Percentiles rank a stretch among this genome's conserved stretches.
Conservation (phyloP, 2,113 vertebrate species). For the Osmerus eperlanus region DNA sequence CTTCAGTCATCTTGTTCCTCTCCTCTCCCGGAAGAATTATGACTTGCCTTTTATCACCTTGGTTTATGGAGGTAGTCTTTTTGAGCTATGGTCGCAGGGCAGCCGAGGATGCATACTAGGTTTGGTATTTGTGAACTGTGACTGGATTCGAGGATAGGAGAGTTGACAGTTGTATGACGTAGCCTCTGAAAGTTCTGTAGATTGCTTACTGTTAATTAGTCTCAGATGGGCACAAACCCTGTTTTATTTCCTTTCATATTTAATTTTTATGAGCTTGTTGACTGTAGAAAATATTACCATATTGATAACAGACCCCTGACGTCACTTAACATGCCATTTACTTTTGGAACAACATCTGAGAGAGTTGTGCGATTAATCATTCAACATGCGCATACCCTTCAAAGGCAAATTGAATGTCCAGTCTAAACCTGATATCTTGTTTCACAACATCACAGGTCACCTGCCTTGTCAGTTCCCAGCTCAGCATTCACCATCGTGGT, state of each 20-base stretch:
- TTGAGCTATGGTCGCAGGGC: background rate
- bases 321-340: slow-evolving; percentile 1
- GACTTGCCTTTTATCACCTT: slow-evolving; percentile 26
- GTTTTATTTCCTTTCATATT: too few relatives aligned
- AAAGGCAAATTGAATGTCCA: background rate
- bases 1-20: slow-evolving; percentile 13
- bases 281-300: slow-evolving; percentile 36
- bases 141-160: slow-evolving; percentile 13
- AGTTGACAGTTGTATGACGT: background rate
- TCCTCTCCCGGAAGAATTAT: slow-evolving; percentile 30
- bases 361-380: background rate
- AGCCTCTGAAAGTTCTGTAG: slow-evolving; percentile 8
- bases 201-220: background rate
- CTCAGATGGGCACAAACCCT: background rate
- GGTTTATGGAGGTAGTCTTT: background rate
- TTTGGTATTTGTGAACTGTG: background rate
- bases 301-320: slow-evolving; percentile 39
- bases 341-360: slow-evolving; percentile 15
- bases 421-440: slow-evolving; percentile 19
- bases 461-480: slow-evolving; percentile 27
- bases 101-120: background rate
- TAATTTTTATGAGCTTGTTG: slow-evolving; percentile 11
- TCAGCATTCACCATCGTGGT: background rate
- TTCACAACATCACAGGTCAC: slow-evolving; percentile 39
- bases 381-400: slow-evolving; percentile 12